Evolutionary conservation across 2,113 vertebrate genomes (phyloP).

Genomic region (Hypanus sabinus): DNA sequence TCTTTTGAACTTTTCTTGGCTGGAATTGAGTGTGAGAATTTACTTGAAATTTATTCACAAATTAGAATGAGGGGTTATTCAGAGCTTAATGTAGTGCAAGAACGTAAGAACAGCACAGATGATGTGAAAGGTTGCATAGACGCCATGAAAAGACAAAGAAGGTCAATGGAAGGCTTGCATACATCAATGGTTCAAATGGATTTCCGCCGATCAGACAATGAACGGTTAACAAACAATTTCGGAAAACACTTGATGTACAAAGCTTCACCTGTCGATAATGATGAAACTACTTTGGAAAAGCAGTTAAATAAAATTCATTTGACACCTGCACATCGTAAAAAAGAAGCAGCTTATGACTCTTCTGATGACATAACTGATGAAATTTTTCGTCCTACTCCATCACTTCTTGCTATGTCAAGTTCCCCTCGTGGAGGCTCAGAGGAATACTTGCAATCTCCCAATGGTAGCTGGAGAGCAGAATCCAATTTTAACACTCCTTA

Average conservation of each 20-base stretch:
- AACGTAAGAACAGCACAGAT: constrained; percentile 70
- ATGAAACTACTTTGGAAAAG: constrained; percentile 82
- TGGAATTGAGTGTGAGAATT: constrained; percentile 84
- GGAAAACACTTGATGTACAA: constrained; percentile 79
- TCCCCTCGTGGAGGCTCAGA: constrained; percentile 71
- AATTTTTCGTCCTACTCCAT: constrained; percentile 74
- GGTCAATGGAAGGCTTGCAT: constrained; percentile 68
- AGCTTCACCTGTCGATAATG: constrained; percentile 82
- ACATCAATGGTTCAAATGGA: constrained; percentile 75
- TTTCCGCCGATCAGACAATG: constrained; percentile 69
- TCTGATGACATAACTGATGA: constrained; percentile 85
- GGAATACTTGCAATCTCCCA: constrained; percentile 63
- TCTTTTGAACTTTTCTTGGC: constrained; percentile 90
- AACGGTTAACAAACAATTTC: constrained; percentile 73
- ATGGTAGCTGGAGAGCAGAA: constrained; percentile 57
- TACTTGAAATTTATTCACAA: constrained; percentile 79
- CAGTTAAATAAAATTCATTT: constrained; percentile 71
- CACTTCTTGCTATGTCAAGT: constrained; percentile 71
- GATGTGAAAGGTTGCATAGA: constrained; percentile 77
- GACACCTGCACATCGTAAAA: constrained; percentile 80
- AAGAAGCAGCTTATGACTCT: constrained; percentile 74
- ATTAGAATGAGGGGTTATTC: constrained; percentile 78
- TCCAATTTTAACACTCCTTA: constrained; percentile 68
- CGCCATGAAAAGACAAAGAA: constrained; percentile 72
- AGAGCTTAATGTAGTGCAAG: constrained; percentile 74